These are phyloP conservation scores for Doryteuthis pealeii DNA, from an alignment of 1,140 invertebrate genomes.

Conservation along the genomic window DNA sequence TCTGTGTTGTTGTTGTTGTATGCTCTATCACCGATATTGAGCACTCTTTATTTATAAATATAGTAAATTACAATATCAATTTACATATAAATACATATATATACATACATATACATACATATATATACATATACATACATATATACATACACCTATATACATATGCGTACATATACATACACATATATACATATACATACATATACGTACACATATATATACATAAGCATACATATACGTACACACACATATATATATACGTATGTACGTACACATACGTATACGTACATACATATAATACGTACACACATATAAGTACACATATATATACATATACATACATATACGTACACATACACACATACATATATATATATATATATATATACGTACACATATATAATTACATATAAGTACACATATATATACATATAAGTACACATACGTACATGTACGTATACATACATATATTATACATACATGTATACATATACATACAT, in stretches of 20 bases:
- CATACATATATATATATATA: slow-evolving; percentile 3
- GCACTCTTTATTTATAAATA: too few relatives aligned
- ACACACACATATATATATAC: neutral
- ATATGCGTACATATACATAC: neutral
- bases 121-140: neutral
- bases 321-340: slow-evolving; percentile 8
- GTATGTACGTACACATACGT: neutral
- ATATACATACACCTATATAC: neutral
- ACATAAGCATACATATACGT: neutral
- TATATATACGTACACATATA: neutral
- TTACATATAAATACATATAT: neutral
- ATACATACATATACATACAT: neutral
- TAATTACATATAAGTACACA: neutral
- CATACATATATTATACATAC: slow-evolving; percentile 2
- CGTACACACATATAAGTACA: slow-evolving; percentile 2
- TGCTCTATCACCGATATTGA: too few relatives aligned
- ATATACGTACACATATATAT: neutral
- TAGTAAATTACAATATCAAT: too few relatives aligned
- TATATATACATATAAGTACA: neutral
- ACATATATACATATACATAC: neutral
- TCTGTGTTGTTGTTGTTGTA: too few relatives aligned
- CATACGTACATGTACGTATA: neutral
- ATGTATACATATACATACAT: slow-evolving; percentile 4
- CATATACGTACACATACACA: neutral
- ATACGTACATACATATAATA: neutral